Evolutionary conservation across 1,140 invertebrate genomes (phyloP), one percentile per base, ranked within the genome.

Genomic region (Solenopsis fugax): DNA sequence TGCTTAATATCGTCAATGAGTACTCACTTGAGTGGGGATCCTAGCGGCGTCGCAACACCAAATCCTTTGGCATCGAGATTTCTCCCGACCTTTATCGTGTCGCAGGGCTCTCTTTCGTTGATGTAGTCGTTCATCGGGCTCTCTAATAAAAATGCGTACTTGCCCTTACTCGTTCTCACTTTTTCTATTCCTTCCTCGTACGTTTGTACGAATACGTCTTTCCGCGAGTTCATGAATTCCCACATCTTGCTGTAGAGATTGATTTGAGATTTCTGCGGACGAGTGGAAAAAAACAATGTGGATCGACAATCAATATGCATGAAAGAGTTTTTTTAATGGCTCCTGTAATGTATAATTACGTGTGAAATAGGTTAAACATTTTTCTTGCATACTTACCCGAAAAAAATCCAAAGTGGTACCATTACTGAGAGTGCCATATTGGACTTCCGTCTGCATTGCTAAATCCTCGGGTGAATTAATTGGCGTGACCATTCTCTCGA

Each of bases 371-470:
- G 16, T 65, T 58, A 24, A 13, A 9, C 45, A 5, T 48, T 45
- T 41, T 6, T 78, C 45, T 60, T 60, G 45, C 45, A 34, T 85
- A 91, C 94, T 95, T 95, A 98, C 98, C 96, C 97, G 97, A 94
- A 99, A 99, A 95, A 99, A 99, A 87, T 98, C 97, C 96, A 97
- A 97, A 0, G 99, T 99, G 29, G 98, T 98, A 45, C 99, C 98
- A 87, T 97, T 97, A 85, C 96, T 95, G 7, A 98, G 94, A 0
- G 98, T 98, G 18, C 98, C 99, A 92, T 99, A 99, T 94, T 99
- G 97, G 4, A 99, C 99, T 95, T 99, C 98, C 5, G 98, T 99
- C 96, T 99, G 98, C 64, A 98, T 97, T 4, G 98, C 97, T 16
- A 99, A 96, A 95, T 99, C 99, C 94, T 99, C 98, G 0, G 98